Evolutionary conservation across 2,113 vertebrate species (phyloP), one percentile per base, ranked within the genome.

Genomic region (Psittacus erithacus): DNA sequence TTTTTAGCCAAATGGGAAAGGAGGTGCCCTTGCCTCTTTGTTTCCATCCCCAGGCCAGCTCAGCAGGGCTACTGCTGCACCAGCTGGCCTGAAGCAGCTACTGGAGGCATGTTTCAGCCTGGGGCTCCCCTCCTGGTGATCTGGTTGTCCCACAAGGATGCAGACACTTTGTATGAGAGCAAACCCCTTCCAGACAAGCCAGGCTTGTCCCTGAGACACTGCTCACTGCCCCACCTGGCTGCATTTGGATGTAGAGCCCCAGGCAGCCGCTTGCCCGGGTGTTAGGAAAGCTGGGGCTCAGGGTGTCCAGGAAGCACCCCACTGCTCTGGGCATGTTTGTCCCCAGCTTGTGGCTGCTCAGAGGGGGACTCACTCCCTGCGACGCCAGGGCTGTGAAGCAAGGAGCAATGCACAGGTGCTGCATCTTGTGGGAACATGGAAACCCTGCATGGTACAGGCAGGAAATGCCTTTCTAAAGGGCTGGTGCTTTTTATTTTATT

Each of bases 1-100:
- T 95, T 95, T 96, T 96, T 94, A 96, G 85, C 94, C 79, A 64
- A 92, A 68, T 49, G 47, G 86, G 80, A 84, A 93, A 84, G 65
- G 86, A 93, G 76, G 27, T 93, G 93, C 77, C 95, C 92, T 92
- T 88, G 90, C 77, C 46, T 83, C 46, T 82, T 53, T 73, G 67
- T 69, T 77, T 80, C 27, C 90, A 77, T 68, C 73, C 92, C 35
- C 47, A 59, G 55, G 82, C 60, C 65, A 75, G 82, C 49, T 49
- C 4, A 35, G 53, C 53, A 52, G 59, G 49, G 24, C 65, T 57
- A 53, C 46, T 38, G 78, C 73, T 55, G 69, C 2, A 1, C 29
- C 47, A 7, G n/a, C 59, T 43, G 31, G 63, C 71, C 82, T 39
- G 55, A 46, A 52, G 79, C 85, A 35, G 64, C 64, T 77, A 44